Evolutionary conservation across 1,140 invertebrate genomes (phyloP), one percentile per base, ranked within the genome.

Genomic region (Calephelis virginiensis): DNA sequence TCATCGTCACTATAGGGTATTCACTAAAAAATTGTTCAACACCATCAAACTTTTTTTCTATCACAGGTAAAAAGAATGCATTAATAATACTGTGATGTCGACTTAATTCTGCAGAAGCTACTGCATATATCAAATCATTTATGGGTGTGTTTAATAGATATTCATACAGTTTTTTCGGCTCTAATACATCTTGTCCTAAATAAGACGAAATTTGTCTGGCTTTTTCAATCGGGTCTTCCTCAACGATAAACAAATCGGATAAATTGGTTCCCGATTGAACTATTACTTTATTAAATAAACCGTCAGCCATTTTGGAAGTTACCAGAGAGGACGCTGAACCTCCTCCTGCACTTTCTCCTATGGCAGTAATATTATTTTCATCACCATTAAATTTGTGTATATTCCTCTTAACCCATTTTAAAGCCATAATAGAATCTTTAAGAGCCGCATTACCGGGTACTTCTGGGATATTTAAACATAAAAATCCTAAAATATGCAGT

Each of bases 321-420:
- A 96, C 93, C 74, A 94, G 94, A 63, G 93, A 94, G 13, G 94
- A 93, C 1, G 92, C 93, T 63, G 93, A 93, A 7, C 91, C 94
- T 0, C 94, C 94, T 3, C 95, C 95, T 0, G 95, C 95, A 74
- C 94, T 95, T 81, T 96, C 95, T 0, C 95, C 95, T 71, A 95
- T 95, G 7, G 95, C 90, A 0, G 94, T 95, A 0, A 97, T 92
- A 78, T 94, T 94, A 47, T 94, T 81, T 0, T 92, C 87, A 81
- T 96, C 94, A 0, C 96, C 96, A 46, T 96, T 95, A 81, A 97
- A 97, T 53, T 89, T 43, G 9, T 61, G 61, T 48, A 92, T 92
- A 75, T 92, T 92, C 6, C 81, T 73, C 48, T 86, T 84, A 4
- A 92, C 89, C 91, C 92, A 92, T 75, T 71, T 81, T 5, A 92